Evolutionary conservation across 2,888 invertebrate genomes (phyloP).

Genomic region (Poecilus cupreus): DNA sequence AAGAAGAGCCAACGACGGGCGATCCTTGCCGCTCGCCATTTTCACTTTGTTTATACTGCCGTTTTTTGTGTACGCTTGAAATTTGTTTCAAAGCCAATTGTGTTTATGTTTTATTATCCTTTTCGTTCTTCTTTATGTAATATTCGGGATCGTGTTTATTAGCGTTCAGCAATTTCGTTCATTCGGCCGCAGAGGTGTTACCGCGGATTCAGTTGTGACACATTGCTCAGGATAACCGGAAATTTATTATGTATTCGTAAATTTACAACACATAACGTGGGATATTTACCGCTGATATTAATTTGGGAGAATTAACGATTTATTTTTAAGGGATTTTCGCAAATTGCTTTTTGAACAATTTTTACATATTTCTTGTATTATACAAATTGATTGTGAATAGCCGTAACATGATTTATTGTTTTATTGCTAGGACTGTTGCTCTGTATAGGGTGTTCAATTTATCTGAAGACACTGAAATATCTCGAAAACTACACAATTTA

Average conservation of each 20-base stretch:
- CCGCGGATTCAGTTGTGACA: background rate
- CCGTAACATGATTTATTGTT: too few relatives aligned
- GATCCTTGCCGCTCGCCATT: conserved; percentile 21
- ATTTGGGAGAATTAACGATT: background rate
- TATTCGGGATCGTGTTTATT: conserved; percentile 37
- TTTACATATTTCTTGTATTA: too few relatives aligned
- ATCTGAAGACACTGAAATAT: too few relatives aligned
- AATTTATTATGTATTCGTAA: background rate
- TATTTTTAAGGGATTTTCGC: background rate
- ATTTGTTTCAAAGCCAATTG: conserved; percentile 52
- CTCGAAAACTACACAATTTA: too few relatives aligned
- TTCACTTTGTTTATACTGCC: conserved; percentile 51
- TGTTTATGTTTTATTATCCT: conserved; percentile 49
- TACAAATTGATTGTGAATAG: too few relatives aligned
- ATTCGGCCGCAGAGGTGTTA: background rate
- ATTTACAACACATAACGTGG: background rate
- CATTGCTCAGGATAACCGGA: background rate
- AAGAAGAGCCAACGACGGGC: background rate
- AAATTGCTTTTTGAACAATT: background rate
- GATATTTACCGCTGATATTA: background rate
- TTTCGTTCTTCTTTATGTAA: conserved; percentile 35
- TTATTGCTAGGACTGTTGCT: too few relatives aligned
- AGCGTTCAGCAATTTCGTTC: background rate
- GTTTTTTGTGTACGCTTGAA: conserved; percentile 44
- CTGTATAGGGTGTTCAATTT: too few relatives aligned